Percentiles rank a stretch among this genome's conserved stretches.
phyloP scores from a whole-genome alignment of 2,113 vertebrate genomes.

The Lophotis ruficrista region DNA sequence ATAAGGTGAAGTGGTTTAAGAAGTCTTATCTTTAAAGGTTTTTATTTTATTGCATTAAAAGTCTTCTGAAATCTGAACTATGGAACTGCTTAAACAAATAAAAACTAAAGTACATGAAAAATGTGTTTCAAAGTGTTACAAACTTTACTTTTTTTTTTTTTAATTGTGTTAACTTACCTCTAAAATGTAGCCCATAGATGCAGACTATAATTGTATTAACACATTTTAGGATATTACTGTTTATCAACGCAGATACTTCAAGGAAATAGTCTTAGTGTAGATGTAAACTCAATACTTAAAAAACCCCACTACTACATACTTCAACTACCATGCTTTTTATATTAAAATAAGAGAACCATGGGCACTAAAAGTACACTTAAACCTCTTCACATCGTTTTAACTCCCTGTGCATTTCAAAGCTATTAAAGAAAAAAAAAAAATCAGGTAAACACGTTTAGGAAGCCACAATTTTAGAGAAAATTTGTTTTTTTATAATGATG shows the following conservation, averaged over 20 bases:
- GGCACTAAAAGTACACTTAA: background rate
- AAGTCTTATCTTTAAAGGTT: background rate
- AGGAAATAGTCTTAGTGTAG: background rate
- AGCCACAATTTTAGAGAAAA: fast-evolving
- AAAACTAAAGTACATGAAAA: background rate
- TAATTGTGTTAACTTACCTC: background rate
- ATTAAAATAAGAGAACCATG: fast-evolving
- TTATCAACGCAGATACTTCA: background rate
- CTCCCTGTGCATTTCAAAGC: fast-evolving
- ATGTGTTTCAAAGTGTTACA: fast-evolving
- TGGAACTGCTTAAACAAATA: background rate
- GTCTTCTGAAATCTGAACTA: background rate
- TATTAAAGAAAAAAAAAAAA: background rate
- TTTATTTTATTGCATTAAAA: background rate
- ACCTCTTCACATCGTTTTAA: background rate
- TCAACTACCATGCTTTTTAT: background rate
- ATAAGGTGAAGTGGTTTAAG: background rate
- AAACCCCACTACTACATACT: fast-evolving
- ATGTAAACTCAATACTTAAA: background rate
- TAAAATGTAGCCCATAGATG: fast-evolving
- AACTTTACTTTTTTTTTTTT: background rate
- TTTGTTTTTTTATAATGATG: fast-evolving
- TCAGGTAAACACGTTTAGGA: fast-evolving
- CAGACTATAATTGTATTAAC: background rate
- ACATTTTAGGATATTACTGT: background rate